phyloP scores from a whole-genome alignment of 2,888 invertebrate species.

The Drosophila pullipes region DNA sequence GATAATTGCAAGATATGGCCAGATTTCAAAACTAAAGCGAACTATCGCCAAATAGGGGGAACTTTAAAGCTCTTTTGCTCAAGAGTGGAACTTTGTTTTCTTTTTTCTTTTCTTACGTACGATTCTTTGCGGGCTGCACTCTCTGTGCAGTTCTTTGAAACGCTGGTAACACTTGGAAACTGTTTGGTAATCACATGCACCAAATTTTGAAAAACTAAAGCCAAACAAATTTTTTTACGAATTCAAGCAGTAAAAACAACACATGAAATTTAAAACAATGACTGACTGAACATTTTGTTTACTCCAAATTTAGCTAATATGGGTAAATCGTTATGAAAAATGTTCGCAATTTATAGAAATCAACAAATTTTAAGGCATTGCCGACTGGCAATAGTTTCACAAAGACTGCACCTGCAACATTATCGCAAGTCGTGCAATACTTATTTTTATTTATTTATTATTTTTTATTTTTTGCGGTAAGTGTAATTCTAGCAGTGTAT shows the following conservation, averaged over 20 bases:
- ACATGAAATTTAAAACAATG: constrained; percentile 47
- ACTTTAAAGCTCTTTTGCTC: background rate
- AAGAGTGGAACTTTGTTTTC: background rate
- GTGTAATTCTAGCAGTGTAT: constrained; percentile 11
- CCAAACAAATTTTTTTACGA: constrained; percentile 26
- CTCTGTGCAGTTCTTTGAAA: background rate
- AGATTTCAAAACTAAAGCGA: constrained; percentile 1
- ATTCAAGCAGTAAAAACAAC: constrained; percentile 19
- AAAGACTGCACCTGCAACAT: background rate
- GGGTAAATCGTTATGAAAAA: background rate
- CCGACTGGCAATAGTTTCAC: background rate
- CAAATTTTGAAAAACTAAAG: constrained; percentile 43
- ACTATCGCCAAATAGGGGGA: background rate
- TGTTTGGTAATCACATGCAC: constrained; percentile 16
- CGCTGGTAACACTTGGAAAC: constrained; percentile 12
- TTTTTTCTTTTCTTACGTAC: constrained; percentile 1
- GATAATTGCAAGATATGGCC: constrained; percentile 33
- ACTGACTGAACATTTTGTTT: background rate
- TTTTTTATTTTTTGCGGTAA: background rate
- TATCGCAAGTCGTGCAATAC: background rate
- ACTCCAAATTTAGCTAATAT: background rate
- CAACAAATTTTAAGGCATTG: background rate
- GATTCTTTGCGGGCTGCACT: constrained; percentile 1
- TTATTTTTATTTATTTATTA: background rate
- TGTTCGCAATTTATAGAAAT: background rate